Percentiles rank a stretch among this genome's conserved stretches.
These are phyloP conservation scores for Thunnus maccoyii DNA, from an alignment of 2,113 vertebrate species.

Conservation along the genomic window DNA sequence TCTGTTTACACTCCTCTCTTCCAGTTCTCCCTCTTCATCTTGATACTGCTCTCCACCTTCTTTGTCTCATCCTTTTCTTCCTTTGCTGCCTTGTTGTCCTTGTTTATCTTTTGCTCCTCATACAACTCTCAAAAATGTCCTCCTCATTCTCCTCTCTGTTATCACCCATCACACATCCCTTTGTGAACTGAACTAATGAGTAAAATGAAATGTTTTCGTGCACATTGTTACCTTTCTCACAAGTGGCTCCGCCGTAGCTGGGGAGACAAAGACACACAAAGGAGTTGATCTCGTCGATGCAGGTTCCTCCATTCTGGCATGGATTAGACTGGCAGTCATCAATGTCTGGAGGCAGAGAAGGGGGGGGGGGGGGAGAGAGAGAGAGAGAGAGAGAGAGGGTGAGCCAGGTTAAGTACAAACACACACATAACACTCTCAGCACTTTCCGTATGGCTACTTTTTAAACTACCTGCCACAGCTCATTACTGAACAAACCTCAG, in stretches of 20 bases:
- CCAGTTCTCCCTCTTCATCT: slow-evolving; percentile 2
- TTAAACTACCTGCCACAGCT: slow-evolving; percentile 45
- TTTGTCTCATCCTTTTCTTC: background rate
- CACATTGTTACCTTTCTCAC: slow-evolving; percentile 91
- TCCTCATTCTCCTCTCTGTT: background rate
- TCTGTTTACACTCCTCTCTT: background rate
- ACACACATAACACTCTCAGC: background rate
- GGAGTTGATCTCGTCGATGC: slow-evolving; percentile 93
- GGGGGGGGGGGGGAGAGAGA: background rate
- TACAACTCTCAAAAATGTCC: background rate
- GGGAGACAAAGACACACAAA: slow-evolving; percentile 95
- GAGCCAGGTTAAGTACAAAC: slow-evolving; percentile 33
- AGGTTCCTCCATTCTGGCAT: slow-evolving; percentile 96
- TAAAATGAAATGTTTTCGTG: background rate
- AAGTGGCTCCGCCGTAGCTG: slow-evolving; percentile 93
- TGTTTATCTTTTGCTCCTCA: slow-evolving; percentile 11
- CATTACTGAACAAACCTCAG: slow-evolving; percentile 49
- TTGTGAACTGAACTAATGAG: background rate
- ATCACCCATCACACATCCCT: background rate
- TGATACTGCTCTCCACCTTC: background rate
- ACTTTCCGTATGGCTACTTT: slow-evolving; percentile 14
- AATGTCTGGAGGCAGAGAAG: slow-evolving; percentile 79
- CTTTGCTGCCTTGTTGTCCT: slow-evolving; percentile 7
- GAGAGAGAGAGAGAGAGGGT: background rate
- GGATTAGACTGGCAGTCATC: slow-evolving; percentile 89